These are phyloP conservation scores for Synergus itoensis DNA, from an alignment of 2,888 invertebrate genomes.

Conservation along the genomic window DNA sequence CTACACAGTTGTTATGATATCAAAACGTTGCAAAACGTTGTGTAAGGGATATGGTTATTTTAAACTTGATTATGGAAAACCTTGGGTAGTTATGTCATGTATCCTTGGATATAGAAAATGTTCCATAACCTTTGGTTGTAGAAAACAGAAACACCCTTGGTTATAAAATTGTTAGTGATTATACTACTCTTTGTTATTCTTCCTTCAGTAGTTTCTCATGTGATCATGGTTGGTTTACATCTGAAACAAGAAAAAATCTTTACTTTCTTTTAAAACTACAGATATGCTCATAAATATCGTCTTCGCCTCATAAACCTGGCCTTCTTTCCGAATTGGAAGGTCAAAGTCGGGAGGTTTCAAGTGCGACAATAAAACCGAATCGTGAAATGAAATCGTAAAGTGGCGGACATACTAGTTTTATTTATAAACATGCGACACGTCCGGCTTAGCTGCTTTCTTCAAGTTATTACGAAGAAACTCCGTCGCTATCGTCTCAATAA, in stretches of 20 bases:
- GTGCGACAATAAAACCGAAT: slow-evolving; percentile 5
- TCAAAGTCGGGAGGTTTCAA: slow-evolving; percentile 13
- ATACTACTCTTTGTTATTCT: too few species aligned
- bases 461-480: slow-evolving; percentile 3
- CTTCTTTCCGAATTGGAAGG: slow-evolving; percentile 4
- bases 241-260: background rate
- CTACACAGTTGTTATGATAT: too few species aligned
- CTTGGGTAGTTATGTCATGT: too few species aligned
- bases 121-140: too few species aligned
- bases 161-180: too few species aligned
- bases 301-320: background rate
- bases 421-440: slow-evolving; percentile 24
- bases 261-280: background rate
- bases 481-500: background rate
- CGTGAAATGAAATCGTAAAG: slow-evolving; percentile 31
- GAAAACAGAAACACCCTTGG: too few species aligned
- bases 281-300: background rate
- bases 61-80: too few species aligned
- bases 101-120: too few species aligned
- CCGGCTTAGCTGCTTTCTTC: slow-evolving; percentile 4
- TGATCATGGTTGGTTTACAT: background rate
- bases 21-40: too few species aligned
- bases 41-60: too few species aligned
- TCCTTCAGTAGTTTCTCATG: too few species aligned
- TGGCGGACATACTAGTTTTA: slow-evolving; percentile 17